phyloP scores from a whole-genome alignment of 2,797 vertebrate genomes.

The Eulemur rubriventer region DNA sequence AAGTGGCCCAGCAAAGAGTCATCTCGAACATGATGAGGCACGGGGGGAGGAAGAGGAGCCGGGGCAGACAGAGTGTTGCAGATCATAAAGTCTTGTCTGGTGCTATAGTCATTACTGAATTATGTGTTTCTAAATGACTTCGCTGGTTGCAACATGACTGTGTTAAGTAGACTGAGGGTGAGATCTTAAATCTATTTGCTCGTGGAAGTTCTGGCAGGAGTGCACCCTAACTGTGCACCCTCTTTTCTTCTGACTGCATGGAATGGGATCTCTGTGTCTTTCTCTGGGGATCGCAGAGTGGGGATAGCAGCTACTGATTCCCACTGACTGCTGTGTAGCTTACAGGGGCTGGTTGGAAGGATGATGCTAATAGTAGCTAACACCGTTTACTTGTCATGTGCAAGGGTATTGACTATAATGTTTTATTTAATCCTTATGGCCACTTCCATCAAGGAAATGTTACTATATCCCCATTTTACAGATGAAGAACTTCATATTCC shows the following conservation, averaged over 20 bases:
- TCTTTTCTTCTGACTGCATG: background rate
- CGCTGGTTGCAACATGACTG: background rate
- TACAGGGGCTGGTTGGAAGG: background rate
- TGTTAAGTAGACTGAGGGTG: slow-evolving; percentile 27
- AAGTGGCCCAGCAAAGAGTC: slow-evolving; percentile 42
- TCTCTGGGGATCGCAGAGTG: background rate
- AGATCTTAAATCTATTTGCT: background rate
- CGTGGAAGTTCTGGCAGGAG: background rate
- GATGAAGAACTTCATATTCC: background rate
- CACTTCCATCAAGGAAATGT: background rate
- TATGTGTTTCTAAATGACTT: slow-evolving; percentile 48
- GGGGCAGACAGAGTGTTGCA: background rate
- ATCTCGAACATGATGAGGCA: slow-evolving; percentile 24
- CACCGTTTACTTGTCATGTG: background rate
- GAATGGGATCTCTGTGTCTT: background rate
- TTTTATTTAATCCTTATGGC: background rate
- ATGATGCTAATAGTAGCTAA: background rate
- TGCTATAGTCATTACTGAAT: background rate
- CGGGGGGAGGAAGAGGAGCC: background rate
- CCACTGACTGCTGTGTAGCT: background rate
- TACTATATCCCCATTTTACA: background rate
- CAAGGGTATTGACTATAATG: background rate
- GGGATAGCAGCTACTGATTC: background rate
- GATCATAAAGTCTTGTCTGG: background rate
- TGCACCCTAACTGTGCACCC: too few species aligned